Evolutionary conservation across 2,888 invertebrate species (phyloP).

Genomic region (Epinotia demarniana): DNA sequence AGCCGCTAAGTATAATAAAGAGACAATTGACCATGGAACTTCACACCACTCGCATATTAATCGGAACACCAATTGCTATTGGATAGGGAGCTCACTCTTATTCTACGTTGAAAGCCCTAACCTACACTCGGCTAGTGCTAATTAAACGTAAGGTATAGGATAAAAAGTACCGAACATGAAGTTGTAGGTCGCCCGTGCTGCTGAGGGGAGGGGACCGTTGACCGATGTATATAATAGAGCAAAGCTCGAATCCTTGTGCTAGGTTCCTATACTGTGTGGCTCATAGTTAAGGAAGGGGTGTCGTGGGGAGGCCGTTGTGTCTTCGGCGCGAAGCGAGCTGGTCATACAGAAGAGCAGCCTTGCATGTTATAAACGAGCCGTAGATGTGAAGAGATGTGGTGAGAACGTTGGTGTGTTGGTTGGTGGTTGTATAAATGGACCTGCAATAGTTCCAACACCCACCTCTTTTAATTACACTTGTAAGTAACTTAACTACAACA

Average conservation of each 20-base stretch:
- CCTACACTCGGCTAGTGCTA: conserved; percentile 60
- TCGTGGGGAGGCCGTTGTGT: conserved; percentile 75
- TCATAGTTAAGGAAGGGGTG: conserved; percentile 66
- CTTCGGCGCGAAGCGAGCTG: conserved; percentile 73
- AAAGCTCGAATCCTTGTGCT: conserved; percentile 68
- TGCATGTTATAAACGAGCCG: conserved; percentile 80
- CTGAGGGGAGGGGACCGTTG: conserved; percentile 67
- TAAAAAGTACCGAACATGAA: conserved; percentile 83
- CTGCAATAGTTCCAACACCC: conserved; percentile 86
- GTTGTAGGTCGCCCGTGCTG: conserved; percentile 78
- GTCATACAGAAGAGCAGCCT: conserved; percentile 75
- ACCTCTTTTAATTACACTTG: conserved; percentile 80
- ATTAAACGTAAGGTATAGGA: conserved; percentile 79
- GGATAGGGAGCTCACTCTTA: not conserved
- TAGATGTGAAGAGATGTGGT: conserved; percentile 83
- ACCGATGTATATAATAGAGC: conserved; percentile 25
- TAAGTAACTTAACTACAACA: conserved; percentile 50
- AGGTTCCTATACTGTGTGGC: conserved; percentile 69
- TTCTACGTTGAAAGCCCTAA: conserved; percentile 31
- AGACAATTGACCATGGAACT: not conserved
- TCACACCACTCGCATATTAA: conserved; percentile 31
- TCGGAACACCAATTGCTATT: conserved; percentile 5
- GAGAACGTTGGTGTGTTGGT: conserved; percentile 84
- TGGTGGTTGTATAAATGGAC: conserved; percentile 85
- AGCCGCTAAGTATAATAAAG: not conserved